phyloP scores from a whole-genome alignment of 1,140 invertebrate species.

The Trichoplusia ni region DNA sequence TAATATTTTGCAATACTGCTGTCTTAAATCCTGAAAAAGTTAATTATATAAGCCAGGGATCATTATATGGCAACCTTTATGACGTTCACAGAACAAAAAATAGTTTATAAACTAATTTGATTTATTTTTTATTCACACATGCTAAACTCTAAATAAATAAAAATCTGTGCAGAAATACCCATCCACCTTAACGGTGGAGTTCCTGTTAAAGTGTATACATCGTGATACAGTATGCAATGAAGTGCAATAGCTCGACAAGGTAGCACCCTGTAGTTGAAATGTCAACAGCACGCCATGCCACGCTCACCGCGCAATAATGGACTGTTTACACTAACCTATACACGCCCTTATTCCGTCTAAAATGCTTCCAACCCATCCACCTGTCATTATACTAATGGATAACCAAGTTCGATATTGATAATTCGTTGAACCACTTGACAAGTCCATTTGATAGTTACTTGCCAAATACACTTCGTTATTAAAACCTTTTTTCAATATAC shows the following conservation, averaged over 20 bases:
- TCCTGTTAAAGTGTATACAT: neutral
- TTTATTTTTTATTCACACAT: no score
- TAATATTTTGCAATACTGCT: no score
- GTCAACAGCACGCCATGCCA: constrained; percentile 23
- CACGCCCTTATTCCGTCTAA: constrained; percentile 16
- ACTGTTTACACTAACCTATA: constrained; percentile 21
- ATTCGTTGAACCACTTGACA: neutral
- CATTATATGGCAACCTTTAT: no score
- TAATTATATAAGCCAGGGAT: no score
- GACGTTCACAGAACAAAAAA: neutral
- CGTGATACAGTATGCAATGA: neutral
- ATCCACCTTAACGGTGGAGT: neutral
- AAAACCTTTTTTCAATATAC: neutral
- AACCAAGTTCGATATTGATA: constrained; percentile 11
- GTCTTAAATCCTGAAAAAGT: no score
- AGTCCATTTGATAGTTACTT: neutral
- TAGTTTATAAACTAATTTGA: no score
- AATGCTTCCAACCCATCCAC: neutral
- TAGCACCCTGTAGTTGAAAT: constrained; percentile 25
- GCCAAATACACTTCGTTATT: neutral
- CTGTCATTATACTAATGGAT: constrained; percentile 9
- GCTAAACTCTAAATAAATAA: no score
- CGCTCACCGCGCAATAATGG: constrained; percentile 21
- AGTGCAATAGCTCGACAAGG: constrained; percentile 9
- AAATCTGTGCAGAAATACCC: neutral